Conservation (phyloP, 2,888 invertebrate species). For the Dusona sp. region DNA sequence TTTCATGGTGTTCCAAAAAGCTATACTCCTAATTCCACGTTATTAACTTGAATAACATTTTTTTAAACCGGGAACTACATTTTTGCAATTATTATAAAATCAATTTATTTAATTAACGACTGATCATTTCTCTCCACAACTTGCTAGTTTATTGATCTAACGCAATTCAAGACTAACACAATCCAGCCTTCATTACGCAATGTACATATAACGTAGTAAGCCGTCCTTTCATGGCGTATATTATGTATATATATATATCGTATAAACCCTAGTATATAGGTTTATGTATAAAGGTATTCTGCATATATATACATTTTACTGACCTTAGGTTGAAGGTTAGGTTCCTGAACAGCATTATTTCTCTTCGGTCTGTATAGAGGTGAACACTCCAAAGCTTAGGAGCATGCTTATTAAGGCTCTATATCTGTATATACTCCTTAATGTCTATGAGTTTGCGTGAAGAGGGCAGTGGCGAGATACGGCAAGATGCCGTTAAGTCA, state of each 20-base stretch:
- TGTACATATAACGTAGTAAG: neutral
- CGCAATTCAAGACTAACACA: constrained; percentile 2
- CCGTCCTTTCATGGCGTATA: constrained; percentile 16
- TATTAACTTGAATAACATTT: neutral
- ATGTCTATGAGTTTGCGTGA: neutral
- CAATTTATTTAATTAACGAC: neutral
- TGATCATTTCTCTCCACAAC: constrained; percentile 12
- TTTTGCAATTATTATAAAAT: neutral
- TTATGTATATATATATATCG: neutral
- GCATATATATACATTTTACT: constrained; percentile 13
- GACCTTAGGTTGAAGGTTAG: constrained; percentile 17
- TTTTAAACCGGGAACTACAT: neutral
- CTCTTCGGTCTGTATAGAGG: constrained; percentile 9
- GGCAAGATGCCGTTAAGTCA: constrained; percentile 52
- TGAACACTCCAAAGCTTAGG: constrained; percentile 21
- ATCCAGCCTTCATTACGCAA: neutral
- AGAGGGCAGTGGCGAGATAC: neutral
- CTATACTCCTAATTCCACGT: neutral
- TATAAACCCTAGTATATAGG: too few relatives aligned
- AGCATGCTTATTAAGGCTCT: constrained; percentile 8
- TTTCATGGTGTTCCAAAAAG: neutral
- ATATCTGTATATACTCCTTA: neutral
- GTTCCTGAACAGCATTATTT: neutral
- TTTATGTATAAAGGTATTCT: neutral
- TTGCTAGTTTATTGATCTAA: constrained; percentile 12